Conservation (phyloP, 1,140 invertebrate species). For the Drosophila ironensis region DNA sequence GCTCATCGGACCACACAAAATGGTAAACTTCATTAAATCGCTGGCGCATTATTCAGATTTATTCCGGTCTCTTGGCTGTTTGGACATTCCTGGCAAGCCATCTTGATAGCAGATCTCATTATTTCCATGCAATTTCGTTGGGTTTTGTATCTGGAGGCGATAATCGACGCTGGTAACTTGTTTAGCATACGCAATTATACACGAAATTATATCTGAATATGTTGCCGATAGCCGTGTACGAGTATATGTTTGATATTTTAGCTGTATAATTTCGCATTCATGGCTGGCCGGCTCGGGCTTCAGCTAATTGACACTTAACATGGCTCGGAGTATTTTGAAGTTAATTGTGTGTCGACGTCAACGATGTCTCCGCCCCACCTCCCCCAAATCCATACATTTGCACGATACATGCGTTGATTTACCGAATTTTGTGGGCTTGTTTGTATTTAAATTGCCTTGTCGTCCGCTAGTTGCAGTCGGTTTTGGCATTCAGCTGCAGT, state of each 20-base stretch:
- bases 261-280: constrained; percentile 54
- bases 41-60: not conserved
- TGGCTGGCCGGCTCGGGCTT: constrained; percentile 52
- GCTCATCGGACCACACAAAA: not conserved
- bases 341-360: constrained; percentile 76
- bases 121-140: constrained; percentile 29
- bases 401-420: constrained; percentile 50
- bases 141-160: constrained; percentile 26
- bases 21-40: constrained; percentile 3
- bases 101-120: constrained; percentile 36
- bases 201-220: constrained; percentile 42
- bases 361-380: constrained; percentile 16
- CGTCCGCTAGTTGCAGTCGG: constrained; percentile 35
- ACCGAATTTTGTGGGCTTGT: constrained; percentile 45
- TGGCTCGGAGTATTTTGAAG: constrained; percentile 71
- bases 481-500: constrained; percentile 39
- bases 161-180: constrained; percentile 39
- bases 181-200: constrained; percentile 49
- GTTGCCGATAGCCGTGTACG: constrained; percentile 23
- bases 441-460: constrained; percentile 78
- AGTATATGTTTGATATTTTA: constrained; percentile 52
- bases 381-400: constrained; percentile 1
- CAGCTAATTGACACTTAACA: constrained; percentile 77
- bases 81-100: constrained; percentile 7
- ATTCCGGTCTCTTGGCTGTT: not conserved